These are phyloP conservation scores for Molossus molossus DNA, from an alignment of 2,797 vertebrate genomes.

Conservation along the genomic window DNA sequence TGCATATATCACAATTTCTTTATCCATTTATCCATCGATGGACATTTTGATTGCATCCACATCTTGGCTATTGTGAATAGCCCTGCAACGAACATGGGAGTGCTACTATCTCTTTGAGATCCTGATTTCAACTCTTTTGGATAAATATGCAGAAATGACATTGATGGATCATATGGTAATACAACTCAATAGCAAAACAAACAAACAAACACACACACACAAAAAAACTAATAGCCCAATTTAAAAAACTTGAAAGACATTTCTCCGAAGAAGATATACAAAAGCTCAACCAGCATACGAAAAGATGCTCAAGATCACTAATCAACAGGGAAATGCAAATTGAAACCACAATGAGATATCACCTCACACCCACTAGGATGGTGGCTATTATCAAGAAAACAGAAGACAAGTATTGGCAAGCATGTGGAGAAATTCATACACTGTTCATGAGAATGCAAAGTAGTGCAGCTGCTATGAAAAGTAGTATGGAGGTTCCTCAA, in stretches of 20 bases:
- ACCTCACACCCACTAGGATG: background rate
- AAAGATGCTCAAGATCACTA: background rate
- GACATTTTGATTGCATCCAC: background rate
- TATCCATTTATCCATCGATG: background rate
- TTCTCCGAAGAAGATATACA: slow-evolving; percentile 13
- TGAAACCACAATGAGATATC: background rate
- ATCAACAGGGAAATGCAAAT: background rate
- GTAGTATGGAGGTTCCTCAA: background rate
- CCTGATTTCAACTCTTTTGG: slow-evolving; percentile 7
- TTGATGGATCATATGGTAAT: background rate
- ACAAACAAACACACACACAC: accelerated
- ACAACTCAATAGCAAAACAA: background rate
- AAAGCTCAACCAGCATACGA: background rate
- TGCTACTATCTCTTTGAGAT: background rate
- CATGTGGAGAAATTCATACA: background rate
- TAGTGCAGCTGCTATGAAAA: background rate
- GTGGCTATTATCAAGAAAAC: slow-evolving; percentile 38
- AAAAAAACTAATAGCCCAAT: background rate
- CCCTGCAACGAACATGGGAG: background rate
- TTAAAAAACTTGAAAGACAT: background rate
- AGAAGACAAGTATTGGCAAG: background rate
- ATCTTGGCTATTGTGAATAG: background rate
- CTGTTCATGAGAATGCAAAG: background rate
- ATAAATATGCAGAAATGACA: background rate
- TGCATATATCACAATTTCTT: background rate